These are phyloP conservation scores for Drosophila varians DNA, from an alignment of 1,140 invertebrate genomes.

Conservation along the genomic window DNA sequence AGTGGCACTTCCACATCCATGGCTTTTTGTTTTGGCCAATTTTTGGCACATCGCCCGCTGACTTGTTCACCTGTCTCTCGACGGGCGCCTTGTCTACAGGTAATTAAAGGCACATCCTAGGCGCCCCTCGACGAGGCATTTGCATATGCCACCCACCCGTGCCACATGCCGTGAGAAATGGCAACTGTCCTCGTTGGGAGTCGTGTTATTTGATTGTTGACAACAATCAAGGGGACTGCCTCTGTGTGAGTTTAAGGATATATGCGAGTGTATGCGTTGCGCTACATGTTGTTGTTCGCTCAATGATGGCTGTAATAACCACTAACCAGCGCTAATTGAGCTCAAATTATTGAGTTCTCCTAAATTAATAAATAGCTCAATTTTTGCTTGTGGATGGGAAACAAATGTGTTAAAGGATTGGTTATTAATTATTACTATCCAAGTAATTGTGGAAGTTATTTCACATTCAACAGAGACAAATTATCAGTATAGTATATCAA, in stretches of 20 bases:
- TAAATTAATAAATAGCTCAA: constrained; percentile 1
- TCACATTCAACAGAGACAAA: too few species aligned
- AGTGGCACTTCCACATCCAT: not conserved
- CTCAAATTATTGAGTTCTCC: constrained; percentile 38
- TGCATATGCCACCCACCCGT: constrained; percentile 63
- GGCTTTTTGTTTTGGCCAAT: not conserved
- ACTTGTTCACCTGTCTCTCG: constrained; percentile 61
- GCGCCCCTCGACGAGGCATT: constrained; percentile 49
- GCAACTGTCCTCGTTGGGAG: constrained; percentile 60
- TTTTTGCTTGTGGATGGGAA: constrained; percentile 1
- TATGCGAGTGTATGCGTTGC: constrained; percentile 14
- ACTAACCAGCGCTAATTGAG: constrained; percentile 46
- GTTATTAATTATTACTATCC: too few species aligned
- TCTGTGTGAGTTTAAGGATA: constrained; percentile 1
- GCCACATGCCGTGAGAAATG: constrained; percentile 68
- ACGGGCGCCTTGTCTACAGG: constrained; percentile 60
- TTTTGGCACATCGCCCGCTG: constrained; percentile 66
- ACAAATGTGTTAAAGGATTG: not conserved
- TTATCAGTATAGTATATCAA: not conserved
- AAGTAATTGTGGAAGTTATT: too few species aligned
- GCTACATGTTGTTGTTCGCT: constrained; percentile 8
- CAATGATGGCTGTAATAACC: constrained; percentile 15
- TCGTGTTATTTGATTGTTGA: constrained; percentile 76
- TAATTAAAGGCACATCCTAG: constrained; percentile 66
- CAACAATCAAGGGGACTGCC: constrained; percentile 37